phyloP scores from a whole-genome alignment of 2,888 invertebrate species.

The Dasypogon diadema region DNA sequence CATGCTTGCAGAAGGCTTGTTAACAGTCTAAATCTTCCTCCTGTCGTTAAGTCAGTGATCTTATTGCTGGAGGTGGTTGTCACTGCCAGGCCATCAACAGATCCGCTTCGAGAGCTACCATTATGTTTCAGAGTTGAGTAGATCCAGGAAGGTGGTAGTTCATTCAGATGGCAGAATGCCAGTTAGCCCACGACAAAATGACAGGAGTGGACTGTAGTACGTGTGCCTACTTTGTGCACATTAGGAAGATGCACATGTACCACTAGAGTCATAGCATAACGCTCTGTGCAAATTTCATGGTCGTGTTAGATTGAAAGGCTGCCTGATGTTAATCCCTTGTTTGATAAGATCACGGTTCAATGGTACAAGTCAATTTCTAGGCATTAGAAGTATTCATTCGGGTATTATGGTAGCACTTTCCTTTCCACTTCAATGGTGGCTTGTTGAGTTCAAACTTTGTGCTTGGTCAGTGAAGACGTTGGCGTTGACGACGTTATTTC shows the following conservation, averaged over 20 bases:
- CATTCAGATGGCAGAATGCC: neutral
- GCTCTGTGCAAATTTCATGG: neutral
- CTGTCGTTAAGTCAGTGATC: neutral
- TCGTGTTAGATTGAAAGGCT: conserved; percentile 5
- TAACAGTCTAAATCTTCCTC: neutral
- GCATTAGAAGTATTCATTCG: neutral
- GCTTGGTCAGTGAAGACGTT: conserved; percentile 6
- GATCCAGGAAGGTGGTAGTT: neutral
- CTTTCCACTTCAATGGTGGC: neutral
- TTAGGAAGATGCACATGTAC: neutral
- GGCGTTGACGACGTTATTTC: conserved; percentile 17
- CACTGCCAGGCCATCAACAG: neutral
- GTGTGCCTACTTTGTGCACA: neutral
- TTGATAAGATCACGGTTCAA: conserved; percentile 5
- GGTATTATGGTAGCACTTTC: neutral
- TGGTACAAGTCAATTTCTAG: neutral
- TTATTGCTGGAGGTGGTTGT: neutral
- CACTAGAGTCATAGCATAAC: neutral
- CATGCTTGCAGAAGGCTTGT: neutral
- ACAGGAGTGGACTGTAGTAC: neutral
- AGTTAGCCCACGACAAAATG: neutral
- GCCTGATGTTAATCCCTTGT: conserved; percentile 29
- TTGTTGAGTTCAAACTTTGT: neutral
- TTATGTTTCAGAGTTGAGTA: neutral
- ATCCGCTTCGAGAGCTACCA: neutral